Base-by-base conservation (phyloP, 2,113 vertebrate species). In the Noturus placidus region DNA sequence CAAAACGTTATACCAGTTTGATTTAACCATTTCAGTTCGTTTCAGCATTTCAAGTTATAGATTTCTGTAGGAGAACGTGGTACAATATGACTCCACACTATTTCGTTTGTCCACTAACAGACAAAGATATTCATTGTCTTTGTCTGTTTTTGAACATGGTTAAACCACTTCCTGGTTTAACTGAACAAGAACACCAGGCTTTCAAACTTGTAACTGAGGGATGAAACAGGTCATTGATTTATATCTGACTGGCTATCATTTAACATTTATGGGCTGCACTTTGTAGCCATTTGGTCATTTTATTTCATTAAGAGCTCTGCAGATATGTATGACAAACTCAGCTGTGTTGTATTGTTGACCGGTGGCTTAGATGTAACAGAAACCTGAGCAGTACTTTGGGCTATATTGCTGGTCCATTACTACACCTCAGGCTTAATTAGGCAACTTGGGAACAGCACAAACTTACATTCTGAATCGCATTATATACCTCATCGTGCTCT, bases 331-430 rank as follows among this genome's bases (percentile, higher is more conserved):
- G 14, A 33, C 27, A 30, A 69, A 69, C 17, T 35, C 65, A 13
- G 46, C 46, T 84, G 19, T 56, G n/a, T 35, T 54, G 15, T 10
- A 20, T 70, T 27, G 30, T 35, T 69, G 63, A 30, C 38, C 82
- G 33, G 17, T 5, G 30, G 63, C 38, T 46, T 84, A 50, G 50
- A 56, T 70, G 19, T 14, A 70, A 56, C 35, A 46, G 57, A 61
- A 65, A 42, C 81, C 81, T 65, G 74, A 77, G 42, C 74, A 77
- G 25, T 25, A 77, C 42, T 52, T 77, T 54, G 15, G 76, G 76
- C 76, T 30, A 54, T 79, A 50, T 79, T 54, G n/a, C 50, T 27
- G 11, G 56, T 61, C 79, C 11, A 15, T 38, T 38, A 61, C 79
- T 61, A 11, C 0, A 6, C 78, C 52, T 57, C 50, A 22, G 78